Conservation (phyloP, 2,888 invertebrate species). For the Sympetrum striolatum region DNA sequence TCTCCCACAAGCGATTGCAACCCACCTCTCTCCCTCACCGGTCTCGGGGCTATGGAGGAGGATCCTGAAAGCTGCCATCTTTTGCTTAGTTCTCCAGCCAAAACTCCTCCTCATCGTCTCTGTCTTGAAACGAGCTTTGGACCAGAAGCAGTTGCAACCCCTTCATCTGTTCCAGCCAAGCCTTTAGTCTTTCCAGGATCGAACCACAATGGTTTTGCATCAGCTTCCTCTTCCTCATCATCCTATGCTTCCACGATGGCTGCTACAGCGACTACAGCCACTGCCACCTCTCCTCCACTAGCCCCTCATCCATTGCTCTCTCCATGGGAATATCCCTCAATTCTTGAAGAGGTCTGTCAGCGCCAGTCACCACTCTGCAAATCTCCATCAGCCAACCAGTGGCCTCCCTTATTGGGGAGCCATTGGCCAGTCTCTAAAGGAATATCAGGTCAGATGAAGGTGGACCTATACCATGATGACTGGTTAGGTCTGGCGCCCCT, state of each 20-base stretch:
- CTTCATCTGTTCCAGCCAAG: conserved; percentile 60
- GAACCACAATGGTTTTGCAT: conserved; percentile 7
- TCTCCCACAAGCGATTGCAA: conserved; percentile 52
- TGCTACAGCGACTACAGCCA: conserved; percentile 33
- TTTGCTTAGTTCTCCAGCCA: conserved; percentile 45
- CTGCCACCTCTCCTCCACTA: conserved; percentile 46
- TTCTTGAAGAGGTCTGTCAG: conserved; percentile 53
- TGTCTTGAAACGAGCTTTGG: conserved; percentile 80
- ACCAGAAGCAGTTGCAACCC: background rate
- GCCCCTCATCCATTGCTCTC: conserved; percentile 50
- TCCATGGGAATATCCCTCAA: conserved; percentile 62
- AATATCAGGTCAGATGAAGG: conserved; percentile 55
- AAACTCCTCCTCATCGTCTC: conserved; percentile 64
- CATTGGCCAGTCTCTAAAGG: conserved; percentile 52
- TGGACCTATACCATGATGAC: conserved; percentile 68
- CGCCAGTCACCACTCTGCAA: conserved; percentile 25
- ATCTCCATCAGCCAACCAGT: background rate
- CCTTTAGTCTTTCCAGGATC: conserved; percentile 48
- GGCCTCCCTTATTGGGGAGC: conserved; percentile 22
- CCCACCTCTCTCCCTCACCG: conserved; percentile 1
- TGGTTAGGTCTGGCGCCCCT: conserved; percentile 77
- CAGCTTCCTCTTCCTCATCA: conserved; percentile 30
- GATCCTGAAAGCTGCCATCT: conserved; percentile 10
- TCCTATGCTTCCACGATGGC: conserved; percentile 26
- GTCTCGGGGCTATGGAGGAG: conserved; percentile 37